Evolutionary conservation across 2,888 invertebrate species (phyloP).

Genomic region (Ophioninae sp.): DNA sequence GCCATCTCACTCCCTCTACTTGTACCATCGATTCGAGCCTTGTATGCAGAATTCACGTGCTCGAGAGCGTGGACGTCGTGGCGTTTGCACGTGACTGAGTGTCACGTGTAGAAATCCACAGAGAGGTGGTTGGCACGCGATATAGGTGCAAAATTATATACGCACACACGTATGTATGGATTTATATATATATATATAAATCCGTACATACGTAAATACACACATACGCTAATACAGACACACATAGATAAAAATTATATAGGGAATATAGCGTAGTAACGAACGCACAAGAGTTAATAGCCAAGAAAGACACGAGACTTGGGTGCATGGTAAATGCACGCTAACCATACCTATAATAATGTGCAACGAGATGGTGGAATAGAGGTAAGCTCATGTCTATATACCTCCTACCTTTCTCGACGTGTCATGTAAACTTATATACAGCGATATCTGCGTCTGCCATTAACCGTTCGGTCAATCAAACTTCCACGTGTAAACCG

Average conservation of each 20-base stretch:
- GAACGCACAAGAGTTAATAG: constrained; percentile 56
- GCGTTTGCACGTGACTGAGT: constrained; percentile 75
- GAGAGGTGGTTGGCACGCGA: constrained; percentile 60
- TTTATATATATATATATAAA: constrained; percentile 53
- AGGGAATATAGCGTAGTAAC: constrained; percentile 28
- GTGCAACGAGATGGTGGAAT: constrained; percentile 52
- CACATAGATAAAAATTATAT: constrained; percentile 4
- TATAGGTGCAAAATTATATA: constrained; percentile 46
- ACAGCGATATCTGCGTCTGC: constrained; percentile 26
- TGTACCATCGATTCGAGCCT: constrained; percentile 31
- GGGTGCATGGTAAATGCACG: constrained; percentile 34
- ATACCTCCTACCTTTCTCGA: constrained; percentile 10
- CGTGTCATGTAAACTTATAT: constrained; percentile 23
- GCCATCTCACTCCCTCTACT: neutral
- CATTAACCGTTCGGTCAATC: constrained; percentile 53
- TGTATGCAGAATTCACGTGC: constrained; percentile 75
- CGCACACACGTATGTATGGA: too few species aligned
- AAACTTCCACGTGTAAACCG: constrained; percentile 52
- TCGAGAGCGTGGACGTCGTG: constrained; percentile 72
- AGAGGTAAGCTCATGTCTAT: constrained; percentile 26
- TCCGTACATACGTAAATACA: constrained; percentile 3
- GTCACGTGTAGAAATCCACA: constrained; percentile 73
- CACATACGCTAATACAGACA: neutral
- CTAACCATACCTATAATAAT: constrained; percentile 20
- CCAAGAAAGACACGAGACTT: constrained; percentile 54